Percentiles rank a stretch among this genome's conserved stretches.
phyloP scores from a whole-genome alignment of 2,888 invertebrate species.

The Nomada lathburiana region DNA sequence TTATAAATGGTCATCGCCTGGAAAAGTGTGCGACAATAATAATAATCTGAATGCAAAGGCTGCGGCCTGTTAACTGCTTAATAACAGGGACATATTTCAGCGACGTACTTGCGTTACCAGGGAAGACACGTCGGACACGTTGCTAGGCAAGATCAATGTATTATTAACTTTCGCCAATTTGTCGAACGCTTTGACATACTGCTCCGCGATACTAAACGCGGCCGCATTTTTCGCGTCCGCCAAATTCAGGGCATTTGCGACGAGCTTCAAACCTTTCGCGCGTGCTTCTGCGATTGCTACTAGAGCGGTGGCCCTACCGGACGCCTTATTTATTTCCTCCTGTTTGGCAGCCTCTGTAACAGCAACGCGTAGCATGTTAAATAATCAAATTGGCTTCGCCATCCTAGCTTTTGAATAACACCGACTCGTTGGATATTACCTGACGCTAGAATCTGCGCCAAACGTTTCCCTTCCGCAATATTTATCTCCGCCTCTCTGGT shows the following conservation, averaged over 20 bases:
- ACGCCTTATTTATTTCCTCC: slow-evolving; percentile 97
- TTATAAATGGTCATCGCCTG: slow-evolving; percentile 84
- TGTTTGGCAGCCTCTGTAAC: slow-evolving; percentile 94
- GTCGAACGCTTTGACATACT: slow-evolving; percentile 97
- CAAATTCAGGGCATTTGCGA: slow-evolving; percentile 88
- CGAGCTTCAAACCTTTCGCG: slow-evolving; percentile 91
- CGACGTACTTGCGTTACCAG: slow-evolving; percentile 91
- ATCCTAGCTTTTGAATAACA: not conserved
- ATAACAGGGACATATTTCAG: not conserved
- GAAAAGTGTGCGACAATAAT: not conserved
- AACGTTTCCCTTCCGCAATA: slow-evolving; percentile 98
- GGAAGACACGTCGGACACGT: slow-evolving; percentile 92
- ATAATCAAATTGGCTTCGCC: not conserved
- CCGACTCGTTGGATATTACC: slow-evolving; percentile 84
- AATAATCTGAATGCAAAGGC: not conserved
- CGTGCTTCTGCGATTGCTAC: slow-evolving; percentile 96
- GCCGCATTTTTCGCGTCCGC: slow-evolving; percentile 96
- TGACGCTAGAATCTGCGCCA: slow-evolving; percentile 95
- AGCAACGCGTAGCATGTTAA: not conserved
- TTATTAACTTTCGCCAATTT: slow-evolving; percentile 97
- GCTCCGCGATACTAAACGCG: slow-evolving; percentile 95
- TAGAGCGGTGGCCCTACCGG: slow-evolving; percentile 96
- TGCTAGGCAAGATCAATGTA: slow-evolving; percentile 96
- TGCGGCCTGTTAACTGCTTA: not conserved
- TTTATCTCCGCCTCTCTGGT: slow-evolving; percentile 96